These are phyloP conservation scores for Cryptomyrus ogoouensis DNA, from an alignment of 2,113 vertebrate species.

Conservation along the genomic window DNA sequence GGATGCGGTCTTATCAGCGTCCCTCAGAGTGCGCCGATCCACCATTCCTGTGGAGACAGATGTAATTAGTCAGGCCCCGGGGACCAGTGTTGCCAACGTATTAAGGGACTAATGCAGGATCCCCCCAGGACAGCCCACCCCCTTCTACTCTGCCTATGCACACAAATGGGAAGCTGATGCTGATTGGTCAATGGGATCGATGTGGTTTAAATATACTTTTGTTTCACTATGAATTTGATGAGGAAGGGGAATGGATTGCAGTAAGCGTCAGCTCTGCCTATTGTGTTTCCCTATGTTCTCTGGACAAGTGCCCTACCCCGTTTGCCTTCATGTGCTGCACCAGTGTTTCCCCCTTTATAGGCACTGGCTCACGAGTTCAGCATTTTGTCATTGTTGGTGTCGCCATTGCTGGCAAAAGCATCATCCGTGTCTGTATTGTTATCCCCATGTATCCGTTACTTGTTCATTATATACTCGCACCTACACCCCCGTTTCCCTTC, in stretches of 20 bases:
- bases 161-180: background rate
- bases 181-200: background rate
- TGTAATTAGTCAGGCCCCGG: background rate
- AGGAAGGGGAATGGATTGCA: background rate
- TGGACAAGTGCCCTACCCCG: background rate
- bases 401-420: background rate
- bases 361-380: background rate
- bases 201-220: background rate
- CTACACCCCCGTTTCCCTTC: background rate
- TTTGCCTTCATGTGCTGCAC: background rate
- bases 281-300: background rate
- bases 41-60: background rate
- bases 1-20: slow-evolving; percentile 49
- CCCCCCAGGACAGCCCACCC: background rate
- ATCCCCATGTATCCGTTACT: background rate
- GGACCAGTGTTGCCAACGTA: slow-evolving; percentile 14
- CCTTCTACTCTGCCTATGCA: background rate
- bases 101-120: background rate
- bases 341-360: background rate
- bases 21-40: slow-evolving; percentile 38
- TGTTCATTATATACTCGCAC: background rate
- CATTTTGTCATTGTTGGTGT: background rate
- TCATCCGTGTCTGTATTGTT: background rate
- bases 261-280: background rate
- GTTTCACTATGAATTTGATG: background rate